Percentiles rank a stretch among this genome's conserved stretches.
These are phyloP conservation scores for Campylomormyrus numenius DNA, from an alignment of 2,113 vertebrate species.

Conservation along the genomic window DNA sequence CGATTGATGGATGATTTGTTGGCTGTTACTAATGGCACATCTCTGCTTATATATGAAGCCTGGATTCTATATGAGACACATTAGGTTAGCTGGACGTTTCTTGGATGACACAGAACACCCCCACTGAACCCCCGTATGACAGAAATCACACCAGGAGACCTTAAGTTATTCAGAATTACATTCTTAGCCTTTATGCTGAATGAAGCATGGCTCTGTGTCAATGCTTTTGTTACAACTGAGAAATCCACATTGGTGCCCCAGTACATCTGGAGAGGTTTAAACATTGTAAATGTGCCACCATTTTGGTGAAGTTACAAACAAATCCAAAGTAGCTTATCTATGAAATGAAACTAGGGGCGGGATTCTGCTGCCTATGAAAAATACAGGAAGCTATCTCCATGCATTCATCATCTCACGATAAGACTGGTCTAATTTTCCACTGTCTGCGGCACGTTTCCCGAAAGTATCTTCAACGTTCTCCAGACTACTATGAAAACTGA, in stretches of 20 bases:
- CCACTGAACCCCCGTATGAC: background rate
- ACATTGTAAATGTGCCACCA: background rate
- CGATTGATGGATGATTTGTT: background rate
- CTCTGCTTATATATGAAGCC: background rate
- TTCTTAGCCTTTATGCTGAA: background rate
- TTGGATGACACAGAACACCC: background rate
- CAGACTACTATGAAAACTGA: background rate
- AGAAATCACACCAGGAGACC: background rate
- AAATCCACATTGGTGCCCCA: background rate
- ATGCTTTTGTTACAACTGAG: background rate
- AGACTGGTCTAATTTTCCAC: background rate
- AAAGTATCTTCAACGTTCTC: background rate
- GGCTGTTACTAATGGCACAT: background rate
- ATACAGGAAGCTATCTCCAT: background rate
- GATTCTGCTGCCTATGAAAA: background rate
- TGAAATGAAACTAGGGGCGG: background rate
- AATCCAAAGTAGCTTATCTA: background rate
- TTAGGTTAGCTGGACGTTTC: background rate
- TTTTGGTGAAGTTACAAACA: background rate
- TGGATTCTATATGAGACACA: background rate
- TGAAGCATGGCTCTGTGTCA: background rate
- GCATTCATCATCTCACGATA: background rate
- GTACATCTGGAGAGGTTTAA: background rate
- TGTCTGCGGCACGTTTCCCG: background rate
- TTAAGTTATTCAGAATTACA: background rate